phyloP scores from a whole-genome alignment of 1,140 invertebrate species.

The Zelostemma sp. region DNA sequence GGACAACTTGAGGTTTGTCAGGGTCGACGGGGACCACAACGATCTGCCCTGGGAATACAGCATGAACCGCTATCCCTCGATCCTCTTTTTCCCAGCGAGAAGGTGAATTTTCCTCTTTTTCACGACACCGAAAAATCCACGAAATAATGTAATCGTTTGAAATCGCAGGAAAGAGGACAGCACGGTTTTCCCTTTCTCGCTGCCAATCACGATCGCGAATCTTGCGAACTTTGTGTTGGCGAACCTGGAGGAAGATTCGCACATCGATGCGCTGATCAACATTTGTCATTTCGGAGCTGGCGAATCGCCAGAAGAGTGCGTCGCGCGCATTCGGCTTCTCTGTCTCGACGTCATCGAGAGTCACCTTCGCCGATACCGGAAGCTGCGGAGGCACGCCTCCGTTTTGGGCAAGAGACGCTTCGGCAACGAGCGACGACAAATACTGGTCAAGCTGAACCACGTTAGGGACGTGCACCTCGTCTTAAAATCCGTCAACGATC shows the following conservation, averaged over 20 bases:
- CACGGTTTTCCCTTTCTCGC: conserved; percentile 75
- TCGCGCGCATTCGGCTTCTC: conserved; percentile 56
- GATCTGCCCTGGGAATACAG: conserved; percentile 87
- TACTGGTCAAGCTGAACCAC: conserved; percentile 60
- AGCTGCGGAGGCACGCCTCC: conserved; percentile 36
- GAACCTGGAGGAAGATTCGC: conserved; percentile 71
- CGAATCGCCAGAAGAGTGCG: conserved; percentile 57
- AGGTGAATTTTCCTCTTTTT: conserved; percentile 73
- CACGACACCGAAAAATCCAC: too few species aligned
- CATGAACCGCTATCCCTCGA: conserved; percentile 79
- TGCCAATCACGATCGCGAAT: conserved; percentile 77
- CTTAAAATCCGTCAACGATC: conserved; percentile 53
- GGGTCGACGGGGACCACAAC: conserved; percentile 84
- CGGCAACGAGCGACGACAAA: conserved; percentile 44
- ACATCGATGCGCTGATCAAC: conserved; percentile 63
- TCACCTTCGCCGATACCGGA: conserved; percentile 54
- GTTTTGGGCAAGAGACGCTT: conserved; percentile 25
- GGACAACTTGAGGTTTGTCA: conserved; percentile 73
- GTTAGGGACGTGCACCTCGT: conserved; percentile 62
- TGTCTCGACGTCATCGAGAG: conserved; percentile 63
- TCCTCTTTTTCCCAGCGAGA: conserved; percentile 80
- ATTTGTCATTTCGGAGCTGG: conserved; percentile 61
- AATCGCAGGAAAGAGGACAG: conserved; percentile 80
- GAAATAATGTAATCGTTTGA: too few species aligned
- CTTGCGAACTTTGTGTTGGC: conserved; percentile 80